Conservation (phyloP, 2,113 vertebrate genomes). For the Artemisiospiza belli region DNA sequence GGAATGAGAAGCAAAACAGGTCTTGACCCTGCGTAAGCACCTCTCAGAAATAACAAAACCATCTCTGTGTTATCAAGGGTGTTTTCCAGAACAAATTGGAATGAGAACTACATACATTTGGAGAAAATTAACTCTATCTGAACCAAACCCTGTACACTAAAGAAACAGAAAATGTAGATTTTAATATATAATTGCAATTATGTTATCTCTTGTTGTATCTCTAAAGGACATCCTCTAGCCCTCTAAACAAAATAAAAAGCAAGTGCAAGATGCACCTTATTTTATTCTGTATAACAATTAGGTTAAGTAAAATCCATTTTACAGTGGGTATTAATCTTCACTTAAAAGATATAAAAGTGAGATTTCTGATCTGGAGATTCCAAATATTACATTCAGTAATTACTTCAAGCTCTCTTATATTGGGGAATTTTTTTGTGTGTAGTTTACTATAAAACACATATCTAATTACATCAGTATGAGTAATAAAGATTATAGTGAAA, state of each 20-base stretch:
- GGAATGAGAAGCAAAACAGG: not conserved
- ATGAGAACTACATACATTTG: not conserved
- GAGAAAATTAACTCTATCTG: not conserved
- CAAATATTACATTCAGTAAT: not conserved
- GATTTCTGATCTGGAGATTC: not conserved
- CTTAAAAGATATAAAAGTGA: not conserved
- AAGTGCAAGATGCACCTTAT: not conserved
- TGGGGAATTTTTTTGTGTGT: too few species aligned
- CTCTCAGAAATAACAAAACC: not conserved
- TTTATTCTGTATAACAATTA: not conserved
- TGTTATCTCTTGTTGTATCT: not conserved
- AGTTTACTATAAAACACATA: not conserved
- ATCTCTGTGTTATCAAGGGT: not conserved
- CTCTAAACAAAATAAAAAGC: not conserved
- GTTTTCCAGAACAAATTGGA: not conserved
- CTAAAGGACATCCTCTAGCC: rapidly evolving
- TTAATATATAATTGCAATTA: not conserved
- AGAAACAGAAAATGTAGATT: not conserved
- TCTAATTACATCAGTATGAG: not conserved
- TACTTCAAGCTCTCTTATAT: not conserved
- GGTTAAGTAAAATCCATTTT: not conserved
- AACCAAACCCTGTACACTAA: not conserved
- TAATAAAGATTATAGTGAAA: not conserved
- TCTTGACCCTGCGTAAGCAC: not conserved
- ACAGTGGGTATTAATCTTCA: not conserved